phyloP scores from a whole-genome alignment of 1,140 invertebrate genomes.

The Diorhabda sublineata region DNA sequence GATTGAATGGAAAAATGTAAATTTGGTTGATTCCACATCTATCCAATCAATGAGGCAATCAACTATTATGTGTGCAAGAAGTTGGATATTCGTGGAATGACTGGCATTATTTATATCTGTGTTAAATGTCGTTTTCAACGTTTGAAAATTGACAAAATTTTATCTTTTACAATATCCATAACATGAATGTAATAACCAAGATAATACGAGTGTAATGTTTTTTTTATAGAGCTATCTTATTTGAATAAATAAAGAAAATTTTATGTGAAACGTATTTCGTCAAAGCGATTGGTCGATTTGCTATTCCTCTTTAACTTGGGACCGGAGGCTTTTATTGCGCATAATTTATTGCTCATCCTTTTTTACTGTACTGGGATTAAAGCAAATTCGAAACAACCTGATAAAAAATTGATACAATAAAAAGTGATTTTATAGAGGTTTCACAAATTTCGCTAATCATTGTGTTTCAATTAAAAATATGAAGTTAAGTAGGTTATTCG shows the following conservation, averaged over 20 bases:
- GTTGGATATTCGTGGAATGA: no score
- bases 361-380: slow-evolving; percentile 1
- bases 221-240: slow-evolving; percentile 3
- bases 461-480: no score
- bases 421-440: not conserved
- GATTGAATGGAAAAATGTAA: no score
- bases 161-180: no score
- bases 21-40: no score
- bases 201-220: not conserved
- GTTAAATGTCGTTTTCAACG: no score
- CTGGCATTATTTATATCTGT: no score
- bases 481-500: no score
- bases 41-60: no score
- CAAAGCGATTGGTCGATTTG: not conserved
- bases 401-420: slow-evolving; percentile 1
- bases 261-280: not conserved
- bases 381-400: not conserved
- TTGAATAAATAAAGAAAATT: not conserved
- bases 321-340: not conserved
- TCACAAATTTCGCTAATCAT: no score
- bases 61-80: no score
- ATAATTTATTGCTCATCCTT: not conserved
- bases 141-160: no score
- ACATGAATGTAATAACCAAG: not conserved
- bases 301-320: slow-evolving; percentile 1